These are phyloP conservation scores for Drosophila grimshawi DNA, from an alignment of 1,140 invertebrate species.

Conservation along the genomic window DNA sequence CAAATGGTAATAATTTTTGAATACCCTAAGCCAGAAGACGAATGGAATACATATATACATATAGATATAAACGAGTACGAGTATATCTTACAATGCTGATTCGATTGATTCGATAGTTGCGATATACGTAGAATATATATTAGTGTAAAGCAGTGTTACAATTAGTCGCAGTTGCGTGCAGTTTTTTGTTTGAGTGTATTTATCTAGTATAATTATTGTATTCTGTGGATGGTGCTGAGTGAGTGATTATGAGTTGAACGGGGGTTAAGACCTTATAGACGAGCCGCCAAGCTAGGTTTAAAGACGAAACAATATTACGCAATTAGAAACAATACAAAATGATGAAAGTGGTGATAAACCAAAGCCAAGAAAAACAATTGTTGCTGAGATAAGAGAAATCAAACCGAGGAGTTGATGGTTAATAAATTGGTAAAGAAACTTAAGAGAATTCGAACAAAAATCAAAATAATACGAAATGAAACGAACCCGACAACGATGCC, in stretches of 20 bases:
- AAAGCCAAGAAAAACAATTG: slow-evolving; percentile 24
- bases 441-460: slow-evolving; percentile 42
- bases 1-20: background rate
- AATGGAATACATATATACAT: no score
- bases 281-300: slow-evolving; percentile 40
- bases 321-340: slow-evolving; percentile 17
- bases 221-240: slow-evolving; percentile 15
- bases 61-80: background rate
- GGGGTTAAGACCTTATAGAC: slow-evolving; percentile 18
- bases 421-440: slow-evolving; percentile 24
- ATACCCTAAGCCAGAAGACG: background rate
- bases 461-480: slow-evolving; percentile 52
- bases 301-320: slow-evolving; percentile 2
- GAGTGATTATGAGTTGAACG: slow-evolving; percentile 13
- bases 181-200: slow-evolving; percentile 19
- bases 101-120: slow-evolving; percentile 13
- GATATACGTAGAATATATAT: background rate
- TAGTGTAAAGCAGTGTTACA: slow-evolving; percentile 50
- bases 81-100: background rate
- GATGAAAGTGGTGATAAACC: slow-evolving; percentile 21
- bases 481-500: slow-evolving; percentile 84
- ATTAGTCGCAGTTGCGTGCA: slow-evolving; percentile 49
- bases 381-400: slow-evolving; percentile 3
- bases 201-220: background rate
- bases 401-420: background rate